Percentiles rank a stretch among this genome's conserved stretches.
These are phyloP conservation scores for Danio tinwini DNA, from an alignment of 2,797 vertebrate species.

Conservation along the genomic window DNA sequence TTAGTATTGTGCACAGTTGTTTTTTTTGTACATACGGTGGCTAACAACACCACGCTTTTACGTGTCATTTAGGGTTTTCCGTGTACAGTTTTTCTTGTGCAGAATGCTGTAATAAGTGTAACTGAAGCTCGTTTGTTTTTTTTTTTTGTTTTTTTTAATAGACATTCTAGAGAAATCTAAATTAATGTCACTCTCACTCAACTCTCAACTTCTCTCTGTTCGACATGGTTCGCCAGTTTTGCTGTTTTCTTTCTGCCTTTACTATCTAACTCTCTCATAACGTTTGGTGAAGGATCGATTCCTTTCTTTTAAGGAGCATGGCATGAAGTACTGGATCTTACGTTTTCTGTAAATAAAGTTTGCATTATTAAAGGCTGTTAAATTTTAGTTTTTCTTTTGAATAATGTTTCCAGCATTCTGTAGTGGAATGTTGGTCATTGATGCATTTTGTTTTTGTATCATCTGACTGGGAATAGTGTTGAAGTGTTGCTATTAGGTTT, in stretches of 20 bases:
- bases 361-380: conserved; percentile 82
- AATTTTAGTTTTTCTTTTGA: conserved; percentile 59
- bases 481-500: conserved; percentile 68
- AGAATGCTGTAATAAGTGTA: conserved; percentile 76
- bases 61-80: conserved; percentile 72
- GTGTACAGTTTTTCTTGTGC: conserved; percentile 78
- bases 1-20: conserved; percentile 75
- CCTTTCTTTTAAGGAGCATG: conserved; percentile 86
- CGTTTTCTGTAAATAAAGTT: conserved; percentile 94
- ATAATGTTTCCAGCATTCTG: conserved; percentile 58
- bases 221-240: conserved; percentile 29
- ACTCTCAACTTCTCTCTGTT: conserved; percentile 23
- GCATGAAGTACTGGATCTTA: conserved; percentile 87
- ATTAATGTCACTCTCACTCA: conserved; percentile 30
- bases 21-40: conserved; percentile 76
- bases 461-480: conserved; percentile 68
- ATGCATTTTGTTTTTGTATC: conserved; percentile 71
- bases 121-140: conserved; percentile 49
- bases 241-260: conserved; percentile 32
- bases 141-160: conserved; percentile 47
- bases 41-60: conserved; percentile 67
- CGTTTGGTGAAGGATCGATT: conserved; percentile 80
- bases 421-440: conserved; percentile 63
- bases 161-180: conserved; percentile 41
- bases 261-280: conserved; percentile 69